A percentile compares a stretch with the other conserved stretches of the same genome.
Conservation (phyloP, 2,888 invertebrate species). For the Bombyx huttoni region DNA sequence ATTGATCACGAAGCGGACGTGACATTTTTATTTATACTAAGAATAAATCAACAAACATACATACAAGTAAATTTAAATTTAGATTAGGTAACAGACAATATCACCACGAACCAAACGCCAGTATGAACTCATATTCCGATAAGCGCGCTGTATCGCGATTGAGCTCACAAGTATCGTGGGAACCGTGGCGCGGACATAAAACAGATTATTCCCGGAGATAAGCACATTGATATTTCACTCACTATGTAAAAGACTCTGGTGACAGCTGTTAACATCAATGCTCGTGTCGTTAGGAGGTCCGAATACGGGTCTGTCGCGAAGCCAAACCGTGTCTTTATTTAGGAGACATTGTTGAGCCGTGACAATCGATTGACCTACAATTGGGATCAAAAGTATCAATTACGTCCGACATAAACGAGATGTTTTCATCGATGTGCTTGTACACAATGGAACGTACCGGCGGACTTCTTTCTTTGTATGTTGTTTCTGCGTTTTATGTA, state of each 20-base stretch:
- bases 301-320: conserved; percentile 58
- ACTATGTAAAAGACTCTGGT: conserved; percentile 63
- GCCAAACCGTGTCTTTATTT: conserved; percentile 68
- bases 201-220: conserved; percentile 9
- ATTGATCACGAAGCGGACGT: too few relatives aligned
- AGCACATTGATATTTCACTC: conserved; percentile 16
- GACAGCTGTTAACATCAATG: conserved; percentile 54
- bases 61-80: conserved; percentile 1
- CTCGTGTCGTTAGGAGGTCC: conserved; percentile 45
- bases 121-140: background rate
- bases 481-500: conserved; percentile 53
- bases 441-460: conserved; percentile 33
- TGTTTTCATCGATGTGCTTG: conserved; percentile 9
- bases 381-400: conserved; percentile 44
- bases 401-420: conserved; percentile 12
- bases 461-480: conserved; percentile 58
- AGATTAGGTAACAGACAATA: background rate
- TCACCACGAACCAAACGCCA: background rate
- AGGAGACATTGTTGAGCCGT: conserved; percentile 65
- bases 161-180: conserved; percentile 20
- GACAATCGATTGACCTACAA: conserved; percentile 66
- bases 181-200: conserved; percentile 21
- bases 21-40: too few relatives aligned
- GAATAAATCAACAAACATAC: too few relatives aligned
- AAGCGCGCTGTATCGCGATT: conserved; percentile 2